Conservation (phyloP, 2,888 invertebrate species). For the Drosophila paranaensis region DNA sequence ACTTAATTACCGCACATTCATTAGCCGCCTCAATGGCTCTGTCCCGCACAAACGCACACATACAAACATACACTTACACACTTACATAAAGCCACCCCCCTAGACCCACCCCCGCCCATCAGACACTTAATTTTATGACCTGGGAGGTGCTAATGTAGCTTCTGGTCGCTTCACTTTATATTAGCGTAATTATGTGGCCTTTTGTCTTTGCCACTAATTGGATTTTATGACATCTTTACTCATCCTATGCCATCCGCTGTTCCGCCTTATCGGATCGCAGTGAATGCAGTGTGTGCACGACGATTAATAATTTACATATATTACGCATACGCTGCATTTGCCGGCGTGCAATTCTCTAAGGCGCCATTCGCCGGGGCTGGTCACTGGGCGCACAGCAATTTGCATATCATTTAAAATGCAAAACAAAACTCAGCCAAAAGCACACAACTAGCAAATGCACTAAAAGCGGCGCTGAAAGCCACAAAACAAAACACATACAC, state of each 20-base stretch:
- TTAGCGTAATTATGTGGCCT: conserved; percentile 77
- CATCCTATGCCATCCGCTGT: neutral
- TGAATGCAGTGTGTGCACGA: conserved; percentile 44
- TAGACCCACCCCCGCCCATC: neutral
- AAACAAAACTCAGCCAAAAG: conserved; percentile 52
- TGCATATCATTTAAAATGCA: conserved; percentile 78
- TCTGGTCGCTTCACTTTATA: conserved; percentile 60
- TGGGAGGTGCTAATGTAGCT: conserved; percentile 69
- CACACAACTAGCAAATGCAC: conserved; percentile 47
- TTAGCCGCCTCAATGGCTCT: conserved; percentile 79
- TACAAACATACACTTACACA: conserved; percentile 4
- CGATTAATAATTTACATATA: conserved; percentile 67
- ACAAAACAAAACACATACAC: conserved; percentile 48
- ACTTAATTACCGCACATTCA: conserved; percentile 85
- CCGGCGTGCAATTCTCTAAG: conserved; percentile 60
- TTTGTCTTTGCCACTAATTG: conserved; percentile 77
- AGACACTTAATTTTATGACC: conserved; percentile 62
- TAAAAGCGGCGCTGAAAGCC: conserved; percentile 65
- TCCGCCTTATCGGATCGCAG: conserved; percentile 1
- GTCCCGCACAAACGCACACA: conserved; percentile 16
- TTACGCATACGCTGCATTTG: conserved; percentile 66
- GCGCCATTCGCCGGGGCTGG: conserved; percentile 57
- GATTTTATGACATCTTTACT: conserved; percentile 66
- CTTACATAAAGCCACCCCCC: neutral
- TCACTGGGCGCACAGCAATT: conserved; percentile 55